Conservation (phyloP, 1,140 invertebrate genomes). For the Microplitis mediator region DNA sequence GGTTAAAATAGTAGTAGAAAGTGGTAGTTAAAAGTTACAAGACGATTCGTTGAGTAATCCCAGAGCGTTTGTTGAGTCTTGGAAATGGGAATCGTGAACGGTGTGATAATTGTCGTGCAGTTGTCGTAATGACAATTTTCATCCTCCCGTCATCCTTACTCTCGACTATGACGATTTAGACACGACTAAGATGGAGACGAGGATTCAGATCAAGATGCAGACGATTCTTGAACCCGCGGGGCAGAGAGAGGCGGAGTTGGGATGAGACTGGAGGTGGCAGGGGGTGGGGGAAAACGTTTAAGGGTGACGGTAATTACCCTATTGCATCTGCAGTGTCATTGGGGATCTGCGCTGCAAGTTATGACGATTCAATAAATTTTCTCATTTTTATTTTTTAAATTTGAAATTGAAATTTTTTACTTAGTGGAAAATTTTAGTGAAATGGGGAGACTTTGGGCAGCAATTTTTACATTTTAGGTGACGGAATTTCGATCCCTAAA, state of each 20-base stretch:
- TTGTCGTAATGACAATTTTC: slow-evolving; percentile 60
- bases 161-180: neutral
- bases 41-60: slow-evolving; percentile 62
- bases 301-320: slow-evolving; percentile 48
- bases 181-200: too few species aligned
- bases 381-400: neutral
- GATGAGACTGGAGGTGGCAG: too few species aligned
- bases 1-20: slow-evolving; percentile 27
- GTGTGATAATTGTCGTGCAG: slow-evolving; percentile 60
- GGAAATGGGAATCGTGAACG: slow-evolving; percentile 61
- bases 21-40: slow-evolving; percentile 61
- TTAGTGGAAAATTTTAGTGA: too few species aligned
- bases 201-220: too few species aligned
- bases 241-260: too few species aligned
- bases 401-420: neutral
- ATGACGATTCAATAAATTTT: neutral
- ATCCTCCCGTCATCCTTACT: slow-evolving; percentile 53
- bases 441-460: too few species aligned
- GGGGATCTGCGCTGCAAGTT: neutral
- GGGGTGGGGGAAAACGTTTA: neutral
- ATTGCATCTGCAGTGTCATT: slow-evolving; percentile 51
- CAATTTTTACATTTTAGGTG: too few species aligned
- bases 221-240: too few species aligned
- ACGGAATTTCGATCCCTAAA: too few species aligned
- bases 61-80: slow-evolving; percentile 58